Conservation (phyloP, 2,797 vertebrate species). For the Propithecus perrieri region DNA sequence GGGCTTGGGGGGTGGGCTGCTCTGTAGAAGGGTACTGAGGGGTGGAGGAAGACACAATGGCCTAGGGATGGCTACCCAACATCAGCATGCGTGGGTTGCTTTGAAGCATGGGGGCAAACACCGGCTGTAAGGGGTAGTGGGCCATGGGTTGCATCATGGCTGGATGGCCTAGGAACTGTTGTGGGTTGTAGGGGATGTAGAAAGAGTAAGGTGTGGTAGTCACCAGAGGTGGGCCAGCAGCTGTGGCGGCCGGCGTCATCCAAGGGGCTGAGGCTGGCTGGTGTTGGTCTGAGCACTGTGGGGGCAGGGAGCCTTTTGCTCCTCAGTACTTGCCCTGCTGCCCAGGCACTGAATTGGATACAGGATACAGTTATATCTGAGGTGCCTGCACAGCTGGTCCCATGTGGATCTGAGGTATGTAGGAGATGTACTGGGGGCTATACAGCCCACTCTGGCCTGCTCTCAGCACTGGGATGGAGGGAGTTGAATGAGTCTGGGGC, state of each 20-base stretch:
- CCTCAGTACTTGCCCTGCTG: slow-evolving; percentile 93
- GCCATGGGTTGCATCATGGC: slow-evolving; percentile 94
- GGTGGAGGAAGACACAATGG: slow-evolving; percentile 90
- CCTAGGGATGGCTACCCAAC: slow-evolving; percentile 91
- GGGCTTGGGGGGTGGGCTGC: slow-evolving; percentile 93
- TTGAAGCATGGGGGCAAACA: slow-evolving; percentile 94
- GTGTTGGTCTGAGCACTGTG: slow-evolving; percentile 88
- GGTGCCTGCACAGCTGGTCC: slow-evolving; percentile 92
- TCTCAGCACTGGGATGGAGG: slow-evolving; percentile 91
- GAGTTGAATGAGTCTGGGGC: slow-evolving; percentile 91
- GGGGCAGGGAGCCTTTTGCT: slow-evolving; percentile 92
- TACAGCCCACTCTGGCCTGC: slow-evolving; percentile 91
- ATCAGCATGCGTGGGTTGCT: slow-evolving; percentile 91
- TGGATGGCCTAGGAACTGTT: slow-evolving; percentile 86
- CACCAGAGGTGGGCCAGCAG: slow-evolving; percentile 91
- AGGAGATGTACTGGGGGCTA: slow-evolving; percentile 91
- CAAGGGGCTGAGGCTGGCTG: slow-evolving; percentile 89
- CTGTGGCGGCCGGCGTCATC: slow-evolving; percentile 91
- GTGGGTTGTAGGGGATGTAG: slow-evolving; percentile 92
- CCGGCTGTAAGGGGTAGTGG: slow-evolving; percentile 92
- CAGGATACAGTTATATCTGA: slow-evolving; percentile 93
- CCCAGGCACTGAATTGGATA: slow-evolving; percentile 89
- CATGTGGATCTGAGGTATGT: slow-evolving; percentile 89
- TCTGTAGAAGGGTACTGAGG: slow-evolving; percentile 92
- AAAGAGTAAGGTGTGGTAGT: slow-evolving; percentile 93